Base-by-base conservation (phyloP, 2,113 vertebrate genomes). In the Felis chaus region DNA sequence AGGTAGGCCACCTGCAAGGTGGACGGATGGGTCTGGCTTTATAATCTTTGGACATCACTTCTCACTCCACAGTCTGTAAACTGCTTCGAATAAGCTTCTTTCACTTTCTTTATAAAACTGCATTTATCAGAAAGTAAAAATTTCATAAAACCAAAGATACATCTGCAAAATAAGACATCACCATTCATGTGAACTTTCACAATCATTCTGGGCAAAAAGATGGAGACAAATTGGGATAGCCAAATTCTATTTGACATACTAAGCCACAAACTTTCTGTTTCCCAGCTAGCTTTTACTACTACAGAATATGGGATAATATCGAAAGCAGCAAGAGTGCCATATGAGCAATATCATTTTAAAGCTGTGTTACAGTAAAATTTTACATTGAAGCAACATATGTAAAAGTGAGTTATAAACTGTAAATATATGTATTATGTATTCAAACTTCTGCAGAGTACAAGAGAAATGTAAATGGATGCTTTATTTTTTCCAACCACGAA, bases 371-470 rank as follows among this genome's bases (percentile, higher is more conserved):
- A 94, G 8, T 71, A 87, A 89, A 97, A 82, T 78, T 95, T 65
- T 94, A 39, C 76, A 96, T 4, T 84, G n/a, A 93, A 33, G 57
- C 3, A 94, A 95, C 31, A 93, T 81, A 97, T 57, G 5, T 68
- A 96, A 91, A 97, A n/a, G 23, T 96, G 50, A 91, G 53, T 91
- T 79, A 93, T n/a, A 94, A 96, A 96, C 50, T 66, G 9, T 92
- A 96, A 92, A 84, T 45, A 73, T 80, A 66, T 21, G 15, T 84
- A 48, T 91, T 76, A 50, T 31, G 78, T 39, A 21, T 45, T 89
- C 78, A 94, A 78, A 50, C 4, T 93, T 93, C 66, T 91, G 91
- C 15, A 73, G 48, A 73, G 55, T 27, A 95, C 27, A 94, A 80
- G 81, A 63, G 39, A 94, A 94, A 85, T 84, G 5, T 79, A 95